These are phyloP conservation scores for Protonemura montana DNA, from an alignment of 2,888 invertebrate species.

Conservation along the genomic window DNA sequence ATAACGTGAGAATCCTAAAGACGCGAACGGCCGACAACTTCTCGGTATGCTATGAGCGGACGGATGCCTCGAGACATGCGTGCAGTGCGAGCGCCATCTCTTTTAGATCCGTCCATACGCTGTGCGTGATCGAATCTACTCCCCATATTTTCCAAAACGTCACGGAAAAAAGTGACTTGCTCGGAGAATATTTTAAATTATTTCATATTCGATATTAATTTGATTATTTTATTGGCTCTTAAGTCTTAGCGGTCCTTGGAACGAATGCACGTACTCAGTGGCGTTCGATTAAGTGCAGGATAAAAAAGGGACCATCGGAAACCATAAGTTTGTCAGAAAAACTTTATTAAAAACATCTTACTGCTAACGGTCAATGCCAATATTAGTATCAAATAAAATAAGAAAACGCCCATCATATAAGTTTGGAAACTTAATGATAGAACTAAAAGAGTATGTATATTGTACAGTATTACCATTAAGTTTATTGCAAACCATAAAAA, in stretches of 20 bases:
- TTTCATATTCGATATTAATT: slow-evolving; percentile 1
- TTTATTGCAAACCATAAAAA: not conserved
- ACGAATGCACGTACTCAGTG: not conserved
- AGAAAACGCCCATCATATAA: not conserved
- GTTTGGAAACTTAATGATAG: not conserved
- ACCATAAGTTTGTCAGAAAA: not conserved
- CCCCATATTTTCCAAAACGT: not conserved
- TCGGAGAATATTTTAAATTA: not conserved
- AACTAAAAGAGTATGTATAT: not conserved
- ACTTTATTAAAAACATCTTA: not conserved
- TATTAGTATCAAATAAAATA: no score
- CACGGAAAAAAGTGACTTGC: not conserved
- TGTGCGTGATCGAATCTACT: not conserved
- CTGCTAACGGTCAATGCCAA: no score
- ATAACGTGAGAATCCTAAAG: slow-evolving; percentile 3
- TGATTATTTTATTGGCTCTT: not conserved
- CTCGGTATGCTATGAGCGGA: not conserved
- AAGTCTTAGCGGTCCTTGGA: not conserved
- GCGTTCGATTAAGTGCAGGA: not conserved
- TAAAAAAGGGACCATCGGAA: no score
- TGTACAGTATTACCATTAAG: not conserved
- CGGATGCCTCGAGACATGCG: not conserved
- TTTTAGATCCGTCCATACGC: not conserved
- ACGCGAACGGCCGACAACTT: not conserved
- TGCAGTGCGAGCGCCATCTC: not conserved